Evolutionary conservation across 2,797 vertebrate genomes (phyloP).

Genomic region (Geotrypetes seraphini): DNA sequence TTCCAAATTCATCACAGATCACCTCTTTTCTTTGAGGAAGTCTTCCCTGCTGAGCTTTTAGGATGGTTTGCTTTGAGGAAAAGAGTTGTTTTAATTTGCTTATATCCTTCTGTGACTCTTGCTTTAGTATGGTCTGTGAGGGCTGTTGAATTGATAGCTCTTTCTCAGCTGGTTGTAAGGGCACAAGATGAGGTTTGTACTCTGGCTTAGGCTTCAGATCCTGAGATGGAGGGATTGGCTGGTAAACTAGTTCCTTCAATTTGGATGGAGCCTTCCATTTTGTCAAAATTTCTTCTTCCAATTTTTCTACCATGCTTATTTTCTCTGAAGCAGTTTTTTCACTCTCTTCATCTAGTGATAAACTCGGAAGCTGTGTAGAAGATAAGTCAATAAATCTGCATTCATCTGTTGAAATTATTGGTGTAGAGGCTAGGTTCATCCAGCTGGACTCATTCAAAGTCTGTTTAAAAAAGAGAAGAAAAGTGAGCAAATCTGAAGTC

Average conservation of each 20-base stretch:
- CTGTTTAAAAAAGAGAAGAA: not conserved
- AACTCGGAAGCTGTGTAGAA: not conserved
- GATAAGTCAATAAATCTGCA: no score
- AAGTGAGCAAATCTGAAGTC: no score
- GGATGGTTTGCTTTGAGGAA: not conserved
- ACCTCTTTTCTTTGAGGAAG: accelerated
- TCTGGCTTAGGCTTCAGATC: not conserved
- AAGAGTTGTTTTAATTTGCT: accelerated
- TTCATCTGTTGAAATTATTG: no score
- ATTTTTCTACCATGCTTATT: accelerated
- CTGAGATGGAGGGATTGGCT: not conserved
- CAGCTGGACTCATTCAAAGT: accelerated
- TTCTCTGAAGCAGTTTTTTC: accelerated
- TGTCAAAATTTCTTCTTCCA: accelerated
- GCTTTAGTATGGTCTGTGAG: not conserved
- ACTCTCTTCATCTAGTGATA: accelerated
- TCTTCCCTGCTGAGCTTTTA: accelerated
- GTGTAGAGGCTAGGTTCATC: no score
- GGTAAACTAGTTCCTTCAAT: accelerated
- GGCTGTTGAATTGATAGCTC: not conserved
- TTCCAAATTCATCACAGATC: accelerated
- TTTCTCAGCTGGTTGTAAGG: accelerated
- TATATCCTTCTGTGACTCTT: accelerated
- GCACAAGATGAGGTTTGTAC: accelerated
- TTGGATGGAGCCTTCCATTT: accelerated